Evolutionary conservation across 2,888 invertebrate genomes (phyloP).

Genomic region (Drosophila demipolita): DNA sequence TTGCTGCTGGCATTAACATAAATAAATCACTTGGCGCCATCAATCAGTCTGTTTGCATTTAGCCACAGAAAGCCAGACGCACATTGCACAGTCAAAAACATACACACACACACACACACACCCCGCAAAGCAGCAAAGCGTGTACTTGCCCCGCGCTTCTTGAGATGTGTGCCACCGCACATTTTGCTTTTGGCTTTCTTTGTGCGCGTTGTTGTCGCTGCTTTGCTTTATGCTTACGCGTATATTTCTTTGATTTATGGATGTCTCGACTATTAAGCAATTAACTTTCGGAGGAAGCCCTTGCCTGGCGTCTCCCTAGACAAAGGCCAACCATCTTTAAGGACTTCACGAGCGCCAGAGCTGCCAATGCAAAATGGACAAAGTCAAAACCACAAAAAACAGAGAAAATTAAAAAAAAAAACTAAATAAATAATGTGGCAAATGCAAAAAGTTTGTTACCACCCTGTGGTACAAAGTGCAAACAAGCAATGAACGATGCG

Average conservation of each 20-base stretch:
- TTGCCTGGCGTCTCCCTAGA: conserved; percentile 28
- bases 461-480: conserved; percentile 60
- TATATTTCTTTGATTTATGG: conserved; percentile 75
- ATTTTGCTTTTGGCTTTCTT: conserved; percentile 42
- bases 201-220: conserved; percentile 55
- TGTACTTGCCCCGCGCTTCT: not conserved
- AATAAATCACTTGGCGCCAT: conserved; percentile 79
- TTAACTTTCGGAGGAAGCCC: conserved; percentile 56
- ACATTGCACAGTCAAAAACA: conserved; percentile 49
- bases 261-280: conserved; percentile 79
- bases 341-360: conserved; percentile 20
- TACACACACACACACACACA: conserved; percentile 6
- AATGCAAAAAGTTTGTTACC: conserved; percentile 60
- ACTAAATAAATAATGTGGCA: conserved; percentile 45
- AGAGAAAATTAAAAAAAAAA: not conserved
- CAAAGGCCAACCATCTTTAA: conserved; percentile 16
- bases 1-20: conserved; percentile 70
- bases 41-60: conserved; percentile 79
- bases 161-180: conserved; percentile 1
- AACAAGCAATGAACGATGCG: conserved; percentile 61
- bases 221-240: conserved; percentile 73
- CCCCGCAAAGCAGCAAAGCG: not conserved
- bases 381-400: conserved; percentile 4
- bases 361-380: conserved; percentile 14
- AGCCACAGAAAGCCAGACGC: conserved; percentile 20